phyloP scores from a whole-genome alignment of 2,797 vertebrate genomes.

The Gymnopithys bicolor region DNA sequence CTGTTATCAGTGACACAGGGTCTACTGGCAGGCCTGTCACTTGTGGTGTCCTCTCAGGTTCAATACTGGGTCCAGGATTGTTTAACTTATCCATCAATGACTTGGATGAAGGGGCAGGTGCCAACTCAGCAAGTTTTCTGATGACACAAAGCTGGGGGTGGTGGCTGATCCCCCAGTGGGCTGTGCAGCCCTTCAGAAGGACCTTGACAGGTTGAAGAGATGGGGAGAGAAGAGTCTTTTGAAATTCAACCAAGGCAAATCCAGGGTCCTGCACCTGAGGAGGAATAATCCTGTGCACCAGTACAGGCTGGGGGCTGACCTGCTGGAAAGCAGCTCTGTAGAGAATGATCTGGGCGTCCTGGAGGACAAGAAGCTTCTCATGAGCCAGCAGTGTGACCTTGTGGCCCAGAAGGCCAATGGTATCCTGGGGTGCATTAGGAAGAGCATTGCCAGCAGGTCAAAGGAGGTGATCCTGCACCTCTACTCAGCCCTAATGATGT shows the following conservation, averaged over 20 bases:
- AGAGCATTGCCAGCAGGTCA: not conserved
- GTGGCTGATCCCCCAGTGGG: too few relatives aligned
- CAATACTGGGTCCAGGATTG: not conserved
- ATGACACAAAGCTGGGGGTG: not conserved
- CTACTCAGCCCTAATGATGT: not conserved
- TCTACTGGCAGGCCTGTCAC: not conserved
- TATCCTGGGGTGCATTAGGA: not conserved
- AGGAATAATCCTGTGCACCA: not conserved
- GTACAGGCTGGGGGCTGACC: not conserved
- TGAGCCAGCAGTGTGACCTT: not conserved
- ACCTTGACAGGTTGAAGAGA: not conserved
- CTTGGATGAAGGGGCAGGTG: not conserved
- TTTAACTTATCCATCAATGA: not conserved
- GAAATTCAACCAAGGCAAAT: not conserved
- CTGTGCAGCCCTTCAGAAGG: not conserved
- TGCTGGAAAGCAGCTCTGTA: not conserved
- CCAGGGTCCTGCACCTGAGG: not conserved
- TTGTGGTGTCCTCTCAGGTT: too few relatives aligned
- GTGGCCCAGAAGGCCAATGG: not conserved
- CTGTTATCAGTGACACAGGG: rapidly evolving
- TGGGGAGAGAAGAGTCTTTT: not conserved
- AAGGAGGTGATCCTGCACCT: not conserved
- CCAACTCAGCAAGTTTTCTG: not conserved
- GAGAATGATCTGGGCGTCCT: not conserved
- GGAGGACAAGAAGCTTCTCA: not conserved